phyloP scores from a whole-genome alignment of 2,113 vertebrate genomes.

The Serilophus lunatus region DNA sequence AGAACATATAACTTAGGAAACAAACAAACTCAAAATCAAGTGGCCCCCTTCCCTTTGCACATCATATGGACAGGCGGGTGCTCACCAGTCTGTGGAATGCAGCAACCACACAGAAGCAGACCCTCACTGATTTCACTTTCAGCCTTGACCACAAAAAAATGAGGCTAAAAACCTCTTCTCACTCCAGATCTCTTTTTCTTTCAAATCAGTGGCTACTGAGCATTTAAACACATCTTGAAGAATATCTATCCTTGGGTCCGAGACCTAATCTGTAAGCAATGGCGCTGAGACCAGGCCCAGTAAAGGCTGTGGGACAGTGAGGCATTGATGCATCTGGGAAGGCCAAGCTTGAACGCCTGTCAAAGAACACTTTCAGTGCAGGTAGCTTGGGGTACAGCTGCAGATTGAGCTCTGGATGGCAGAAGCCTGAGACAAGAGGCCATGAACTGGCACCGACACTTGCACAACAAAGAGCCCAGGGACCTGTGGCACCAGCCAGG shows the following conservation, averaged over 20 bases:
- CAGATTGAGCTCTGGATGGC: background rate
- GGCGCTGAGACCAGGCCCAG: background rate
- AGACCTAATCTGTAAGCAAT: background rate
- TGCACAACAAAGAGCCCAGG: background rate
- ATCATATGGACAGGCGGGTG: background rate
- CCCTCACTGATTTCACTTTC: background rate
- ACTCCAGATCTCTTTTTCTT: background rate
- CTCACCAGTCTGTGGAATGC: background rate
- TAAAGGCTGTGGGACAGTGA: background rate
- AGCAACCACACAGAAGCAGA: background rate
- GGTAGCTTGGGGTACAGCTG: background rate
- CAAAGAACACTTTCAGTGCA: accelerated
- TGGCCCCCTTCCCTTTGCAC: background rate
- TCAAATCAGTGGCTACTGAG: background rate
- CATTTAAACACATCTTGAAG: background rate
- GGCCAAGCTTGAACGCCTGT: background rate
- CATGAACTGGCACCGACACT: background rate
- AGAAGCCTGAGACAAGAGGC: background rate
- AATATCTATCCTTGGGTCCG: background rate
- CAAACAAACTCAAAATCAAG: background rate
- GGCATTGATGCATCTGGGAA: background rate
- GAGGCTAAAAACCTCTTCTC: background rate
- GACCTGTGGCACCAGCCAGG: background rate
- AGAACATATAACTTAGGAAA: background rate
- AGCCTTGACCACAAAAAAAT: accelerated